A percentile compares a stretch with the other conserved stretches of the same genome.
Conservation (phyloP, 2,113 vertebrate genomes). For the Chelonoidis abingdonii region DNA sequence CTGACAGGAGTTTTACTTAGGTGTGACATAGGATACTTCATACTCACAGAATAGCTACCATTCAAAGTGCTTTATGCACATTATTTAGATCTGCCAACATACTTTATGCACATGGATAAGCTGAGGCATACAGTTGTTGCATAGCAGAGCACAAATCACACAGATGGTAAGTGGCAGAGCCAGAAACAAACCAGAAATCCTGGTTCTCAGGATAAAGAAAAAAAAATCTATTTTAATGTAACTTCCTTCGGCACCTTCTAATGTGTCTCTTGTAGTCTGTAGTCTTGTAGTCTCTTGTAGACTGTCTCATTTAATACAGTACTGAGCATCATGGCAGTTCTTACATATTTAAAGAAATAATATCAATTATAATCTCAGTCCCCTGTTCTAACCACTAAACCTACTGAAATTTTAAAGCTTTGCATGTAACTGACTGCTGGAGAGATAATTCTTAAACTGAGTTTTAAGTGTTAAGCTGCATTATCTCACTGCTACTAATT, state of each 20-base stretch:
- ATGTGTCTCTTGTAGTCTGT: neutral
- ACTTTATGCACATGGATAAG: neutral
- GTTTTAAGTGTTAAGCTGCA: neutral
- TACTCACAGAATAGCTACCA: neutral
- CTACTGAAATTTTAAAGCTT: constrained; percentile 31
- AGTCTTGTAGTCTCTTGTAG: too few species aligned
- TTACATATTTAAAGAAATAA: constrained; percentile 21
- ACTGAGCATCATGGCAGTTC: neutral
- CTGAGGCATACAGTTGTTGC: constrained; percentile 11
- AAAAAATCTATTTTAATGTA: neutral
- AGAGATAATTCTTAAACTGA: constrained; percentile 47
- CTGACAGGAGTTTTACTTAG: neutral
- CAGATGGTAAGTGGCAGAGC: neutral
- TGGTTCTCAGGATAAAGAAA: neutral
- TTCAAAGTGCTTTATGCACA: neutral
- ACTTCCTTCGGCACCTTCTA: neutral
- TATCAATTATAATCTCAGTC: constrained; percentile 21
- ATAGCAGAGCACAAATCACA: neutral
- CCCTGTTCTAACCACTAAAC: constrained; percentile 15
- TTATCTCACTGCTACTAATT: constrained; percentile 50
- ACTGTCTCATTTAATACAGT: neutral
- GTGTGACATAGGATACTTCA: neutral
- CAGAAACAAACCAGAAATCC: neutral
- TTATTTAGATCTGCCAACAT: neutral
- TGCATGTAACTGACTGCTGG: constrained; percentile 42